These are phyloP conservation scores for Julus scanicus DNA, from an alignment of 2,888 invertebrate genomes.

Conservation along the genomic window DNA sequence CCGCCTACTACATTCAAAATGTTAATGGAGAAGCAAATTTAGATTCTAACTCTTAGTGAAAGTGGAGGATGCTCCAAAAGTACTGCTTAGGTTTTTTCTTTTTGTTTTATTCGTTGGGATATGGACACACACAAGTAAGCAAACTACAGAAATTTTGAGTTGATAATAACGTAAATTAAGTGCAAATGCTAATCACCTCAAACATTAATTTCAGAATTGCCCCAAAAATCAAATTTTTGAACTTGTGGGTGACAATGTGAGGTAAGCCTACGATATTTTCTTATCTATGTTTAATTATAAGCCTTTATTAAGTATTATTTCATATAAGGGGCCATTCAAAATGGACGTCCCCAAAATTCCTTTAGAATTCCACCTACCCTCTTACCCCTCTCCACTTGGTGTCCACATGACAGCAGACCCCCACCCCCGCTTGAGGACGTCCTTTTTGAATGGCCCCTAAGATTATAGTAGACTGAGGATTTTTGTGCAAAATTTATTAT, in stretches of 20 bases:
- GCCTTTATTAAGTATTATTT: no score
- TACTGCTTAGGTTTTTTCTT: background rate
- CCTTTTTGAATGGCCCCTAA: no score
- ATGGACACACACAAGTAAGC: background rate
- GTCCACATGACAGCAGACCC: no score
- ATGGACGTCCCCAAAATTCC: no score
- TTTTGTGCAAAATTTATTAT: no score
- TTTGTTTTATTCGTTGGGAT: background rate
- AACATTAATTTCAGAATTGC: background rate
- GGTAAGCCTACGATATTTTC: background rate
- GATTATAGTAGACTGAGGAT: no score
- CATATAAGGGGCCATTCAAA: no score
- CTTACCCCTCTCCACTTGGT: no score
- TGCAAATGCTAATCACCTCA: background rate
- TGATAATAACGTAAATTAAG: background rate
- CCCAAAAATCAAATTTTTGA: background rate
- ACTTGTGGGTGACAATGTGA: background rate
- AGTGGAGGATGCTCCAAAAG: conserved; percentile 17
- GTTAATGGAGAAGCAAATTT: background rate
- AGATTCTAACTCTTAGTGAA: background rate
- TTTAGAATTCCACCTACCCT: no score
- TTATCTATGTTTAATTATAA: no score
- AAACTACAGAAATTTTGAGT: background rate
- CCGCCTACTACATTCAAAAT: background rate
- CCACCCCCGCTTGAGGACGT: no score